Evolutionary conservation across 1,140 invertebrate species (phyloP), one percentile per base, ranked within the genome.

Genomic region (Macrotrachela quadricornifera): DNA sequence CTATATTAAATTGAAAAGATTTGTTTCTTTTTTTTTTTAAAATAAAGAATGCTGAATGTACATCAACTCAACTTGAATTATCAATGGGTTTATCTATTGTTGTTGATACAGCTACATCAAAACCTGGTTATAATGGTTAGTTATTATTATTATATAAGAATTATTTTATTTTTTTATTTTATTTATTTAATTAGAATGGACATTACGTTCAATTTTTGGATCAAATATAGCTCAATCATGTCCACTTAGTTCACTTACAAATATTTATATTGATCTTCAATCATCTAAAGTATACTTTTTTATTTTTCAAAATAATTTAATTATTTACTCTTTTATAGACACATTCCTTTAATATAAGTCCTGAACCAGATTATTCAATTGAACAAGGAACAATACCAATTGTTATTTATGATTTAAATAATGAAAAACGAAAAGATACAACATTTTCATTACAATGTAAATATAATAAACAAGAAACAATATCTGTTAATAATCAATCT

Each of bases 51-150:
- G 54, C 64, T 57, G 68, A 71, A 21, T 90, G 85, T 63, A 72
- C 68, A 13, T 67, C 70, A 54, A 70, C 76, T 45, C 74, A 76
- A 12, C 63, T 86, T 47, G 83, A 90, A 68, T 71, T 91, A 10
- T 78, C 76, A 49, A 82, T 87, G 65, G 80, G 81, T 30, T 77
- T 90, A 39, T 80, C 82, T 46, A 72, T 90, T 50, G 81, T 91
- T 10, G 85, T 86, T 71, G 84, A 90, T 69, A 75, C 78, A 14
- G 58, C 62, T 18, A 49, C 55, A 60, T 55, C 17, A 74, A 76
- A 47, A 73, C 79, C 49, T 66, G 80, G 49, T 74, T 46, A 14
- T 54, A 36, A 36, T 49, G 42, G 50, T 17, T 55, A 14, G 14
- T 55, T 44, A 18, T 30, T 8, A 30, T 30, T 2, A 30, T 30